Percentiles rank a stretch among this genome's conserved stretches.
These are phyloP conservation scores for Auanema sp. DNA, from an alignment of 2,888 invertebrate genomes.

Conservation along the genomic window DNA sequence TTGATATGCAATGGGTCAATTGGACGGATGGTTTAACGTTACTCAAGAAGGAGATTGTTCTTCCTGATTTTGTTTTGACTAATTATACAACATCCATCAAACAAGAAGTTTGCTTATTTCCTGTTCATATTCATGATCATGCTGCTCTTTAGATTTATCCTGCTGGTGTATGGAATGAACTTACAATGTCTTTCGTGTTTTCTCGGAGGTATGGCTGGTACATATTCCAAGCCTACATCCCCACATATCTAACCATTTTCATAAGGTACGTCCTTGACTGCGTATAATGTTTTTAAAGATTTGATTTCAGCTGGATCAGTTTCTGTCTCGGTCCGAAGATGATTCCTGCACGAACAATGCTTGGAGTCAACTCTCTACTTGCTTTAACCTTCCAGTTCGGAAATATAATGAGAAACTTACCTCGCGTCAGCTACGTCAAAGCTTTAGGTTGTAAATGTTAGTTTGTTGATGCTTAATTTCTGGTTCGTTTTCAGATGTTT, in stretches of 20 bases:
- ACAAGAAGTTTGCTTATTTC: conserved; percentile 32
- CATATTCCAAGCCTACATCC: conserved; percentile 63
- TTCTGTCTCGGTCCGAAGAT: conserved; percentile 55
- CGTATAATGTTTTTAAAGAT: not conserved
- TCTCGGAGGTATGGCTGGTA: conserved; percentile 63
- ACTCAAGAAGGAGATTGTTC: conserved; percentile 57
- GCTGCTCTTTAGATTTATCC: conserved; percentile 48
- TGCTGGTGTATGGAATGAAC: conserved; percentile 62
- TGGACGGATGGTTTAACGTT: conserved; percentile 44
- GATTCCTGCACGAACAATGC: conserved; percentile 61
- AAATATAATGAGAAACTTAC: conserved; percentile 62
- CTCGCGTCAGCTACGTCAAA: conserved; percentile 53
- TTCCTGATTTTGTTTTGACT: conserved; percentile 59
- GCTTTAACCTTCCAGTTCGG: conserved; percentile 59
- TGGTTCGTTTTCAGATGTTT: conserved; percentile 37
- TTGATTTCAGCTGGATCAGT: conserved; percentile 51
- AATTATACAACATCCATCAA: conserved; percentile 54
- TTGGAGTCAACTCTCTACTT: conserved; percentile 58
- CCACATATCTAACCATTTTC: conserved; percentile 64
- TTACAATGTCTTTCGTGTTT: conserved; percentile 61
- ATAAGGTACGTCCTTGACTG: conserved; percentile 46
- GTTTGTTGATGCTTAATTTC: not conserved
- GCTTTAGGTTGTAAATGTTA: conserved; percentile 32
- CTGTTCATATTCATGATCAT: not conserved
- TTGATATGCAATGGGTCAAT: conserved; percentile 60